Conservation (phyloP, 2,113 vertebrate species). For the Dolichallabes microphthalmus region DNA sequence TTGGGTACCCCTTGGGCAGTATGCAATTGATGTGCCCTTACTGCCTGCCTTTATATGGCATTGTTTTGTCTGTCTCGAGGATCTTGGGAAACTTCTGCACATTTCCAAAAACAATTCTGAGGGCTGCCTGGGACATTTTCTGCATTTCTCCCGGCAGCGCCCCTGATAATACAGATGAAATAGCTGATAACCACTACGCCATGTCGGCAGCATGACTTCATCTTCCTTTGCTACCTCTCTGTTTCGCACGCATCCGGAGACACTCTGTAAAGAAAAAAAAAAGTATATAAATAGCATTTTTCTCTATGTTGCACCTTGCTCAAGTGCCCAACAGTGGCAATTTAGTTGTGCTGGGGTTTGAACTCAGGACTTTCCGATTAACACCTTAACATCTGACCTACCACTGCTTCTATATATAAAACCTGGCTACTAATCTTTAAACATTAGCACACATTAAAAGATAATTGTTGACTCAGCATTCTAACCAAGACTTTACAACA, state of each 20-base stretch:
- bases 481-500: background rate
- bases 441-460: background rate
- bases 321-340: too few relatives aligned
- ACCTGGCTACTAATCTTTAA: background rate
- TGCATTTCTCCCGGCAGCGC: constrained; percentile 35
- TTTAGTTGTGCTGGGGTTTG: too few relatives aligned
- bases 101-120: constrained; percentile 58
- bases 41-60: constrained; percentile 67
- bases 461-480: background rate
- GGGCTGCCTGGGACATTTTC: constrained; percentile 45
- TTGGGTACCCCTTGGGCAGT: constrained; percentile 19
- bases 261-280: background rate
- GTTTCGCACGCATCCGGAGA: constrained; percentile 2
- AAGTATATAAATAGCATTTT: background rate
- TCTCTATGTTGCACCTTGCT: too few relatives aligned
- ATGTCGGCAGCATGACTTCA: background rate
- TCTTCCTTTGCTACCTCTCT: constrained; percentile 20
- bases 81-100: constrained; percentile 55
- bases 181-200: constrained; percentile 18
- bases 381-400: too few relatives aligned
- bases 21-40: constrained; percentile 29
- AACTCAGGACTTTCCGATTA: too few relatives aligned
- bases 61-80: constrained; percentile 57
- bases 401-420: background rate
- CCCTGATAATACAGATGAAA: constrained; percentile 49